These are phyloP conservation scores for Byasa hedistus DNA, from an alignment of 2,888 invertebrate genomes.

Conservation along the genomic window DNA sequence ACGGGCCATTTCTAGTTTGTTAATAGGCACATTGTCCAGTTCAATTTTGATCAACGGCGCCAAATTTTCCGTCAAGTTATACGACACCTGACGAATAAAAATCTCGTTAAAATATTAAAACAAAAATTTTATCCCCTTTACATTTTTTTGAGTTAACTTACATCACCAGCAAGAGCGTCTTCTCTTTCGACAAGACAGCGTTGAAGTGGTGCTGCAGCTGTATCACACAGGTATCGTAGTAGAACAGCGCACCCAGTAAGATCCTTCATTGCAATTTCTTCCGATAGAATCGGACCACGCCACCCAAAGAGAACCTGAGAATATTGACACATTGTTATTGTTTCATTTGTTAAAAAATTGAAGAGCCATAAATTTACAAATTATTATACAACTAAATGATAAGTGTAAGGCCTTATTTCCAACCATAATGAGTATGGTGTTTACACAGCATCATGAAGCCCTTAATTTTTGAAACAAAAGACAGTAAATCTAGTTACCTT, in stretches of 20 bases:
- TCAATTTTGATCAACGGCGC: conserved; percentile 84
- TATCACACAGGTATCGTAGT: conserved; percentile 90
- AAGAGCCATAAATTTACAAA: too few species aligned
- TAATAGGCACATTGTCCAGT: conserved; percentile 87
- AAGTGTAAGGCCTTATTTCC: too few species aligned
- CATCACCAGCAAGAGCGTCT: conserved; percentile 89
- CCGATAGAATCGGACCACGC: conserved; percentile 85
- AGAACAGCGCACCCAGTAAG: conserved; percentile 84
- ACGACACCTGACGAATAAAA: conserved; percentile 77
- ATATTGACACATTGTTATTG: neutral
- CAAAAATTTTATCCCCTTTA: neutral
- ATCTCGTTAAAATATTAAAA: neutral
- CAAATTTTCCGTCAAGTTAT: conserved; percentile 86
- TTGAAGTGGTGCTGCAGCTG: conserved; percentile 92
- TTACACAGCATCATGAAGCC: too few species aligned
- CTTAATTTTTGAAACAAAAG: too few species aligned
- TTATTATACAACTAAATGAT: too few species aligned
- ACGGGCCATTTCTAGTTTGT: conserved; percentile 82
- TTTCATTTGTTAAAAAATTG: too few species aligned
- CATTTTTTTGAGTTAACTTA: conserved; percentile 54
- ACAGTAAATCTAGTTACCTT: too few species aligned
- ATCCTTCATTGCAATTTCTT: conserved; percentile 77
- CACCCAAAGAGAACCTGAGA: conserved; percentile 82
- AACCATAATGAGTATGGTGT: too few species aligned
- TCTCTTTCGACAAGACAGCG: conserved; percentile 89